Conservation (phyloP, 2,113 vertebrate genomes). For the Bubo scandiacus region DNA sequence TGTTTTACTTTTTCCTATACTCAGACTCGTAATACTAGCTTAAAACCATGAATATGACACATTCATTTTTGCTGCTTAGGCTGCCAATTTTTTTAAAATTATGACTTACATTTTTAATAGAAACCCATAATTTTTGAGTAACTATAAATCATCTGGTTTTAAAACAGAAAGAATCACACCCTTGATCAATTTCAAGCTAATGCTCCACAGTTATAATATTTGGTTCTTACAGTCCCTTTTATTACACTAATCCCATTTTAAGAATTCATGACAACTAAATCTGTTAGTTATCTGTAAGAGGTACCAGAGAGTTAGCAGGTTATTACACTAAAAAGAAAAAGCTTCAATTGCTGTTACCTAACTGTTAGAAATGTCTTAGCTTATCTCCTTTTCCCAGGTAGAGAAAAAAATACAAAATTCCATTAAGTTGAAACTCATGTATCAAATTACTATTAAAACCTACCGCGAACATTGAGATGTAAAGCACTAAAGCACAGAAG, state of each 20-base stretch:
- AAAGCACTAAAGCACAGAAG: neutral
- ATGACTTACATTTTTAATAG: conserved; percentile 56
- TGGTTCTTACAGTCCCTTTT: neutral
- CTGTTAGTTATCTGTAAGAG: neutral
- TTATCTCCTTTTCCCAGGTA: neutral
- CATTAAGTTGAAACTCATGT: neutral
- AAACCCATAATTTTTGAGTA: conserved; percentile 58
- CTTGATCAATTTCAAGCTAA: conserved; percentile 32
- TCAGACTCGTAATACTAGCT: conserved; percentile 40
- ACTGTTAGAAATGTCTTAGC: neutral
- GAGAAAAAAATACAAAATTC: neutral
- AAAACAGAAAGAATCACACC: conserved; percentile 50
- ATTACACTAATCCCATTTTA: neutral
- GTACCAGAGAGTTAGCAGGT: neutral
- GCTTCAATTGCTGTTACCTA: neutral
- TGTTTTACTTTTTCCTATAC: conserved; percentile 43
- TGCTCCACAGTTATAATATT: neutral
- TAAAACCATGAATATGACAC: conserved; percentile 42
- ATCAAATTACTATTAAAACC: neutral
- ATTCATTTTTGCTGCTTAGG: conserved; percentile 18
- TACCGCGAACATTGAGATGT: neutral
- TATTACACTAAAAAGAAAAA: neutral
- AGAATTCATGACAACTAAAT: neutral
- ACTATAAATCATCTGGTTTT: conserved; percentile 46
- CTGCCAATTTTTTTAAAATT: conserved; percentile 37